Percentiles rank a stretch among this genome's conserved stretches.
phyloP scores from a whole-genome alignment of 2,888 invertebrate genomes.

The Thymelicus acteon region DNA sequence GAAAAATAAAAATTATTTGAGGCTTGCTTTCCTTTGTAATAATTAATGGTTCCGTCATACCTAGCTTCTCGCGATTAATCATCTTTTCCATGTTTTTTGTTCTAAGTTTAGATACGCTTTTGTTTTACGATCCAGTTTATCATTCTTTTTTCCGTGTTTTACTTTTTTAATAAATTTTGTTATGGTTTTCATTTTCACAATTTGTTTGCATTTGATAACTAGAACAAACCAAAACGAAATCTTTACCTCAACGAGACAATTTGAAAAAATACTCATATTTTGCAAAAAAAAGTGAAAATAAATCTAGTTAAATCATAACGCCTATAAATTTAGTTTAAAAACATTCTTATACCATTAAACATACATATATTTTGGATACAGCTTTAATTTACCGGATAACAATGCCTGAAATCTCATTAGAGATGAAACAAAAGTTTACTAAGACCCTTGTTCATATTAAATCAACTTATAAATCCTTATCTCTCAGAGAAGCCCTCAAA shows the following conservation, averaged over 20 bases:
- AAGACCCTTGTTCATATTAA: slow-evolving; percentile 35
- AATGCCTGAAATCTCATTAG: slow-evolving; percentile 24
- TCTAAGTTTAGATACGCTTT: no score
- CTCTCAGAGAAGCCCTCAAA: slow-evolving; percentile 14
- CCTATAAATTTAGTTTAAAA: no score
- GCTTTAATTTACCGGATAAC: background rate
- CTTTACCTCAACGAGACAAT: no score
- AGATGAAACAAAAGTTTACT: slow-evolving; percentile 28
- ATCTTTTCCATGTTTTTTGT: slow-evolving; percentile 16
- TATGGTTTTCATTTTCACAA: background rate
- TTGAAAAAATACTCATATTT: no score
- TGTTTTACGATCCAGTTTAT: background rate
- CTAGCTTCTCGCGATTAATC: slow-evolving; percentile 23
- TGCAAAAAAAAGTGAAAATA: no score
- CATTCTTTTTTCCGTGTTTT: slow-evolving; percentile 2
- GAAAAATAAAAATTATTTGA: slow-evolving; percentile 11
- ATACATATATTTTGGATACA: background rate
- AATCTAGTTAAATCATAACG: no score
- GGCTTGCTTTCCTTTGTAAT: slow-evolving; percentile 17
- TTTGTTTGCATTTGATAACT: background rate
- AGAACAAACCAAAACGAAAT: no score
- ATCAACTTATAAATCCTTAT: slow-evolving; percentile 34
- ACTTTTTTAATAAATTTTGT: slow-evolving; percentile 10
- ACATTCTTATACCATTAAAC: no score
- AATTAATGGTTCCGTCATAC: slow-evolving; percentile 26